These are phyloP conservation scores for Scalopus aquaticus DNA, from an alignment of 2,113 vertebrate genomes.

Conservation along the genomic window DNA sequence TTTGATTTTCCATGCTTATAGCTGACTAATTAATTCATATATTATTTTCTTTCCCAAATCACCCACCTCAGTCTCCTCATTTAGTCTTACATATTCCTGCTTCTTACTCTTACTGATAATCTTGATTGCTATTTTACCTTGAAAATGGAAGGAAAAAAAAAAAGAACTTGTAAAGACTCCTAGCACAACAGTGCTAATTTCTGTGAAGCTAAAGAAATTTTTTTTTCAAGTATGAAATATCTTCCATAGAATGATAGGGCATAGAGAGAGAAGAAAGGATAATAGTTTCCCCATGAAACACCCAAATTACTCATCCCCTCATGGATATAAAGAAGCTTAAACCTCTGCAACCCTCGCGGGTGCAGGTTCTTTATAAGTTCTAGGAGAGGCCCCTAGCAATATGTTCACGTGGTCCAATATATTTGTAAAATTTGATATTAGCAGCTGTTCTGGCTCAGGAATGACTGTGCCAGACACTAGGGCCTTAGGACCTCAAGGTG, in stretches of 20 bases:
- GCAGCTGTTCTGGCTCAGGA: not conserved
- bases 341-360: not conserved
- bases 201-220: not conserved
- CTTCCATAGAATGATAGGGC: too few relatives aligned
- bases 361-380: not conserved
- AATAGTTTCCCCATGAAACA: too few relatives aligned
- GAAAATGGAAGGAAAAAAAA: not conserved
- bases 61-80: not conserved
- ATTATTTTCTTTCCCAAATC: conserved; percentile 6
- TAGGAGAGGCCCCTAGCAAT: not conserved
- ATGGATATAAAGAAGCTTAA: not conserved
- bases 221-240: too few relatives aligned
- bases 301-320: not conserved
- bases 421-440: not conserved
- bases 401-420: not conserved
- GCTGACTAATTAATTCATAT: not conserved
- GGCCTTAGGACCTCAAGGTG: not conserved
- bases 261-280: too few relatives aligned
- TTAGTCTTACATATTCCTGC: not conserved
- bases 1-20: not conserved
- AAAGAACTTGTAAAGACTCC: not conserved
- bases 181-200: not conserved
- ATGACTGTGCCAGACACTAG: too few relatives aligned
- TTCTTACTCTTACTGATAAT: not conserved
- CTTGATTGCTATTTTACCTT: not conserved